Percentiles rank a stretch among this genome's conserved stretches.
Conservation (phyloP, 2,797 vertebrate genomes). For the Monodelphis domestica region DNA sequence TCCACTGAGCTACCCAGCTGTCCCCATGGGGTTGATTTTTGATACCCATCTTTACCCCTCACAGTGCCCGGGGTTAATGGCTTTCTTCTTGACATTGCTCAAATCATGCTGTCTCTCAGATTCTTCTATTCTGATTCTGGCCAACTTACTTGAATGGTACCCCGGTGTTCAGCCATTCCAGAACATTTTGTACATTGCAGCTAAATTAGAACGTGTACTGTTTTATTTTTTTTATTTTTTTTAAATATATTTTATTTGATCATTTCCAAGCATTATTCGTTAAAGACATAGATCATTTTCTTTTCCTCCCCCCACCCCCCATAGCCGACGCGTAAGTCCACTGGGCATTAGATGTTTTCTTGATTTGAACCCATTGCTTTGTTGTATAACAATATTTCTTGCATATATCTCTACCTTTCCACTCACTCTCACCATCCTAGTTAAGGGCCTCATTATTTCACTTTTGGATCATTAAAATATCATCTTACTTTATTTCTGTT, state of each 20-base stretch:
- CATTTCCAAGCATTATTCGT: too few species aligned
- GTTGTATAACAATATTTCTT: too few species aligned
- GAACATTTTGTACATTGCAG: neutral
- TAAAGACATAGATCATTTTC: too few species aligned
- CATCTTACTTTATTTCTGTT: neutral
- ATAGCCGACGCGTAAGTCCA: too few species aligned
- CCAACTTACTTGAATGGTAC: neutral
- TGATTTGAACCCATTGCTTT: too few species aligned
- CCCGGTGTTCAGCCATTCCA: neutral
- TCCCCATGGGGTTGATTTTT: too few species aligned
- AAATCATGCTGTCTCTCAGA: neutral
- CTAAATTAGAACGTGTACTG: neutral
- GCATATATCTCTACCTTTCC: neutral
- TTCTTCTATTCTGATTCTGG: neutral
- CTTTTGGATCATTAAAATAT: neutral
- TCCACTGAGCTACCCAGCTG: too few species aligned
- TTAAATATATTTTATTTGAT: too few species aligned
- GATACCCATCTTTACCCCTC: neutral
- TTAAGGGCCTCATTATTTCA: neutral
- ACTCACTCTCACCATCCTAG: neutral
- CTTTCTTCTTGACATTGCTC: too few species aligned
- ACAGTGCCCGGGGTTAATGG: neutral
- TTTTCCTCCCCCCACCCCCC: too few species aligned
- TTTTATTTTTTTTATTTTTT: too few species aligned
- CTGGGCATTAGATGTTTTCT: too few species aligned